Evolutionary conservation across 2,888 invertebrate genomes (phyloP), one percentile per base, ranked within the genome.

Genomic region (Parnassius smintheus): DNA sequence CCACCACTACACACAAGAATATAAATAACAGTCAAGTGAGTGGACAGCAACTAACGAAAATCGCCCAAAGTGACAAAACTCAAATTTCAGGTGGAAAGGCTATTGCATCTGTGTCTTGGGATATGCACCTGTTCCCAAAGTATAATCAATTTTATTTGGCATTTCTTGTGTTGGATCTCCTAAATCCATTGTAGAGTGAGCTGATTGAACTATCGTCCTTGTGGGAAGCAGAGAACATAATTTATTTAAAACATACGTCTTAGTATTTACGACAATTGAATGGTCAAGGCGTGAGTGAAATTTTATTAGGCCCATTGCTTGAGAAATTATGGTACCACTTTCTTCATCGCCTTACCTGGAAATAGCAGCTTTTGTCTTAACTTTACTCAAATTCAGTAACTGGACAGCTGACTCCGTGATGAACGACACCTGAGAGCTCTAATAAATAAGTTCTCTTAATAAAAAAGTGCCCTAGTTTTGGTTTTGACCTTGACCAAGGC

Each of bases 391-490:
- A 2, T 68, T 66, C 0, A 68, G 59, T 1, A 60, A 48, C 25
- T 69, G 67, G 9, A 66, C 67, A 4, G 65, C 59, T 8, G 65
- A 59, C 44, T 75, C 73, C 0, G 72, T 73, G 0, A 75, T 44
- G 50, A 74, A 72, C 0, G 68, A 68, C 0, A 66, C 70, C 8
- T 72, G 71, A 4, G 72, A 72, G 1, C 71, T 71, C 56, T 70
- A 71, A 50, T 75, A 71, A 7, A 25, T 25, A 2, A 25, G 4
- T 0, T 3, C 25, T 25, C 4, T 25, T 25, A 25, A 25, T 2
- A 25, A 25, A 25, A 25, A 25, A 7, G 3, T 25, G 25, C 25
- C 25, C 25, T 1, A 25, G 25, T 25, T 25, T 25, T 25, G 25
- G 2, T 25, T 25, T 2, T 4, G 25, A 25, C 25, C 25, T 25